phyloP scores from a whole-genome alignment of 2,113 vertebrate species.

The Apus apus region DNA sequence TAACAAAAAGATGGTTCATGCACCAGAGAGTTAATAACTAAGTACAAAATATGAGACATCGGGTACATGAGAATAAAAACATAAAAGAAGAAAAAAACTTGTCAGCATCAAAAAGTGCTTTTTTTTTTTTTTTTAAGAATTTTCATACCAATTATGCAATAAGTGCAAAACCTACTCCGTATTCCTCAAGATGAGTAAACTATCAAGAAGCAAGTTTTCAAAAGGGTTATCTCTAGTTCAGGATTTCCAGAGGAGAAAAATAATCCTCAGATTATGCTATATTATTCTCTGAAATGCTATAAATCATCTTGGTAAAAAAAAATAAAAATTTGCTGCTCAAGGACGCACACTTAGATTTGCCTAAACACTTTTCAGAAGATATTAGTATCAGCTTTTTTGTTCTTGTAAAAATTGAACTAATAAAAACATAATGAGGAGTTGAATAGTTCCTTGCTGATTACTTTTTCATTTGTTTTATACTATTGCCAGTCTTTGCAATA shows the following conservation, averaged over 20 bases:
- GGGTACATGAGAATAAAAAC: not conserved
- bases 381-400: not conserved
- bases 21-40: not conserved
- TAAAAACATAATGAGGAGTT: not conserved
- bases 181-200: not conserved
- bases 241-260: not conserved
- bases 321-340: not conserved
- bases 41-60: not conserved
- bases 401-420: not conserved
- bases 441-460: not conserved
- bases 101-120: not conserved
- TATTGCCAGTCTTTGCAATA: not conserved
- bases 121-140: not conserved
- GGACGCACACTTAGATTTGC: not conserved
- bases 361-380: not conserved
- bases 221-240: not conserved
- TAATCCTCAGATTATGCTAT: not conserved
- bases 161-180: not conserved
- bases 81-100: not conserved
- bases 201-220: not conserved
- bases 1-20: not conserved
- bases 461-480: not conserved
- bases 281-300: not conserved
- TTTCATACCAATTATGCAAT: not conserved
- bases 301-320: not conserved